Base-by-base conservation (phyloP, 2,113 vertebrate species). In the Furnarius figulus region DNA sequence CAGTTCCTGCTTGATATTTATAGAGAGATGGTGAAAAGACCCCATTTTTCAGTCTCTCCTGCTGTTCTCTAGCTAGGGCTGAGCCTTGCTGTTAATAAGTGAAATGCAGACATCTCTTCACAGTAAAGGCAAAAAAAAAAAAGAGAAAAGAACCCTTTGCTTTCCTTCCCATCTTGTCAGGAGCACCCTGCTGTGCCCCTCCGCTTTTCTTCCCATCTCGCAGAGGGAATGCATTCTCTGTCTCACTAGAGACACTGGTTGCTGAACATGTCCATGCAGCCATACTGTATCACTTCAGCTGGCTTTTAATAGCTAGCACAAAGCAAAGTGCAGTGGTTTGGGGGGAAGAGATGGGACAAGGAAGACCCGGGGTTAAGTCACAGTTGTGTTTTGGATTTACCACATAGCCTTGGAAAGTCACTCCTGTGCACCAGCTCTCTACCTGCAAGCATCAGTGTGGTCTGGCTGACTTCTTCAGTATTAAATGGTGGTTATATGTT, bases 101-200 rank as follows among this genome's bases (percentile, higher is more conserved):
- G 87, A 90, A 94, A 87, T 47, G 50, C 55, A 96, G 91, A 59
- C 87, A 80, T 91, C 44, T 75, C 84, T 93, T 94, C 82, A 79
- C 46, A 90, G 89, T 35, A 66, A 88, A 94, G 78, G 70, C 74
- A 94, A 89, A 95, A 94, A 85, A 86, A 39, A 50, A 35, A 58
- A 58, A 59, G 33, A 59, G n/a, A 59, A 59, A 37, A 84, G 35
- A 53, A 35, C 70, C n/a, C 42, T 95, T 95, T 82, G 71, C 94
- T 93, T 93, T 73, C 55, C 50, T 91, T 90, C 63, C 87, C 67
- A n/a, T 91, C 89, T 85, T 76, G 59, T 85, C 85, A 50, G 85
- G 75, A 94, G 90, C 85, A 78, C 93, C 93, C 93, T 87, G 89
- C 95, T 96, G 94, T 80, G 92, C 71, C 66, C 23, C 84, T 85